Evolutionary conservation across 2,888 invertebrate genomes (phyloP).

Genomic region (Boloria euphrosyne): DNA sequence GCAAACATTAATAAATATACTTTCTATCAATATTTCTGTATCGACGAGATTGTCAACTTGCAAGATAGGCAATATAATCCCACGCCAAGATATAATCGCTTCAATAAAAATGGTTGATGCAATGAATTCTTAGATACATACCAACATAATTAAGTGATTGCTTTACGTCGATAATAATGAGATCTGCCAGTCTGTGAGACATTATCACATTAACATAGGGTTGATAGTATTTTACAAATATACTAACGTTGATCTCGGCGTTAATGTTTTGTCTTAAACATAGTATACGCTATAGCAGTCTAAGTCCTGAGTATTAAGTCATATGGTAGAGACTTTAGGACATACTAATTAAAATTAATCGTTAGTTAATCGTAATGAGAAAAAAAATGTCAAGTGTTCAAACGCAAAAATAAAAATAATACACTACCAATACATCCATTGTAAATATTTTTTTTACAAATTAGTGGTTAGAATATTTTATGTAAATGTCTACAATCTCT

Average conservation of each 20-base stretch:
- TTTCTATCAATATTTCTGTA: constrained; percentile 14
- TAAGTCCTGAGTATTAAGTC: too few species aligned
- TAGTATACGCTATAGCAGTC: too few species aligned
- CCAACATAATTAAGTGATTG: constrained; percentile 43
- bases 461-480: too few species aligned
- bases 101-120: constrained; percentile 40
- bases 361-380: neutral
- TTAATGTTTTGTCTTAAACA: too few species aligned
- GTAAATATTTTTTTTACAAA: too few species aligned
- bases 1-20: constrained; percentile 4
- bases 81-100: constrained; percentile 31
- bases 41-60: constrained; percentile 31
- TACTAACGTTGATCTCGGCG: neutral
- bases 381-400: too few species aligned
- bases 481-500: neutral
- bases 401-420: too few species aligned
- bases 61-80: constrained; percentile 32
- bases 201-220: constrained; percentile 32
- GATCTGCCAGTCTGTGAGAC: constrained; percentile 39
- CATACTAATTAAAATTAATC: too few species aligned
- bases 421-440: too few species aligned
- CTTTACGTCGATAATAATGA: constrained; percentile 42
- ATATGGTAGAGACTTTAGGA: too few species aligned
- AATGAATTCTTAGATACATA: constrained; percentile 43
- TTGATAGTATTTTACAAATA: constrained; percentile 15